Evolutionary conservation across 2,888 invertebrate genomes (phyloP).

Genomic region (Lamellibrachia satsuma): DNA sequence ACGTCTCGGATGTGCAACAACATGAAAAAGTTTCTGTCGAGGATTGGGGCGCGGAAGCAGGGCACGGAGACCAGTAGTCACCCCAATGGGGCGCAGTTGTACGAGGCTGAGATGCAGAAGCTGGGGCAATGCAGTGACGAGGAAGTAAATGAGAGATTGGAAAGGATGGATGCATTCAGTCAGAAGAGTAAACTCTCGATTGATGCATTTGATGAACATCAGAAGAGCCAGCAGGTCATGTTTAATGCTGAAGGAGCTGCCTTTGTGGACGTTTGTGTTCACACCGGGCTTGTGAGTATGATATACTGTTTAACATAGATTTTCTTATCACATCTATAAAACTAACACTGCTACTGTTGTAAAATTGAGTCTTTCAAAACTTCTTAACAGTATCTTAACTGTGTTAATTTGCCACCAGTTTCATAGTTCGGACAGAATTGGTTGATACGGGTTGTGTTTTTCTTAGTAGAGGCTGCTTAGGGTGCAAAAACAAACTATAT

Average conservation of each 20-base stretch:
- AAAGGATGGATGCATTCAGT: conserved; percentile 23
- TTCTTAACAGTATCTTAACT: neutral
- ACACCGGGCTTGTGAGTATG: conserved; percentile 48
- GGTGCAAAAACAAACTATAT: neutral
- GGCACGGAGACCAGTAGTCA: neutral
- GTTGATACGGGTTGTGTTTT: neutral
- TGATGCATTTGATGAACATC: conserved; percentile 22
- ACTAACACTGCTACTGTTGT: neutral
- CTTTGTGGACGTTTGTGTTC: conserved; percentile 53
- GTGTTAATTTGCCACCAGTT: neutral
- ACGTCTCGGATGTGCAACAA: neutral
- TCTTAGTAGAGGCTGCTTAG: neutral
- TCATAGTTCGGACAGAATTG: neutral
- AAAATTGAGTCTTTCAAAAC: neutral
- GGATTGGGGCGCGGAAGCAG: neutral
- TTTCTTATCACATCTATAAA: neutral
- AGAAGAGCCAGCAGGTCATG: neutral
- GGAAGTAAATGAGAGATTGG: conserved; percentile 23
- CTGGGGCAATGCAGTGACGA: neutral
- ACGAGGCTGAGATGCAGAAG: neutral
- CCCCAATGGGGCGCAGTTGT: neutral
- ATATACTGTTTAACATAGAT: neutral
- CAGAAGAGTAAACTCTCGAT: conserved; percentile 28
- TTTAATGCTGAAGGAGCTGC: conserved; percentile 45
- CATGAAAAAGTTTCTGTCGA: conserved; percentile 18